Evolutionary conservation across 2,113 vertebrate species (phyloP).

Genomic region (Tetraodon nigroviridis): DNA sequence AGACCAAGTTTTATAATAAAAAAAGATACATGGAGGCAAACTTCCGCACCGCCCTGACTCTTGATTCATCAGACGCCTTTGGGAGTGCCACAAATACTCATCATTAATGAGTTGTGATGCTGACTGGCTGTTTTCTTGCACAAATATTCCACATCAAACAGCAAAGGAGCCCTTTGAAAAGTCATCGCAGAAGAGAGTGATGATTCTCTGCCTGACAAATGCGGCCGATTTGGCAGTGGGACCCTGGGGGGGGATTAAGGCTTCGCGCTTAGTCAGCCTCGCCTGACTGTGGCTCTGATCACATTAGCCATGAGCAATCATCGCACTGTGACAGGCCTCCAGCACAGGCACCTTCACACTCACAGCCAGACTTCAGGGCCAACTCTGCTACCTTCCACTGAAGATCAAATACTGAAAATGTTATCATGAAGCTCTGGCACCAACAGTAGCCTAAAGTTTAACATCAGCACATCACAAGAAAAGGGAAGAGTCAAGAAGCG

Average conservation of each 20-base stretch:
- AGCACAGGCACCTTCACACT: slow-evolving; percentile 48
- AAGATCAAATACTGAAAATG: no score
- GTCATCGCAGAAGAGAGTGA: slow-evolving; percentile 51
- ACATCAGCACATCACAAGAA: background rate
- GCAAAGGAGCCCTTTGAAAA: slow-evolving; percentile 52
- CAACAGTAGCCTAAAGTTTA: no score
- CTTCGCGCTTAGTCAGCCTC: slow-evolving; percentile 45
- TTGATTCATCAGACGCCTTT: slow-evolving; percentile 4
- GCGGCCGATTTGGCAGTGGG: slow-evolving; percentile 58
- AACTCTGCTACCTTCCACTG: background rate
- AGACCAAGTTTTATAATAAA: slow-evolving; percentile 29
- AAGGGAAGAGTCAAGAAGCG: background rate
- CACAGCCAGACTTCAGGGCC: slow-evolving; percentile 12
- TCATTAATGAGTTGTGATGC: slow-evolving; percentile 28
- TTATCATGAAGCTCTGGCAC: no score
- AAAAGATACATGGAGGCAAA: slow-evolving; percentile 17
- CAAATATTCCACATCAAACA: slow-evolving; percentile 59
- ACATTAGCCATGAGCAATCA: slow-evolving; percentile 57
- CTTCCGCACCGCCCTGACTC: background rate
- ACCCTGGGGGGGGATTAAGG: slow-evolving; percentile 56
- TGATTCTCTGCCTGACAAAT: slow-evolving; percentile 60
- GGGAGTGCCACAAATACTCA: slow-evolving; percentile 8
- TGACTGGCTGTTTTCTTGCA: slow-evolving; percentile 32
- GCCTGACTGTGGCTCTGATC: slow-evolving; percentile 59
- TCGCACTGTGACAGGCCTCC: slow-evolving; percentile 49